These are phyloP conservation scores for Anorthoa munda DNA, from an alignment of 2,888 invertebrate genomes.

Conservation along the genomic window DNA sequence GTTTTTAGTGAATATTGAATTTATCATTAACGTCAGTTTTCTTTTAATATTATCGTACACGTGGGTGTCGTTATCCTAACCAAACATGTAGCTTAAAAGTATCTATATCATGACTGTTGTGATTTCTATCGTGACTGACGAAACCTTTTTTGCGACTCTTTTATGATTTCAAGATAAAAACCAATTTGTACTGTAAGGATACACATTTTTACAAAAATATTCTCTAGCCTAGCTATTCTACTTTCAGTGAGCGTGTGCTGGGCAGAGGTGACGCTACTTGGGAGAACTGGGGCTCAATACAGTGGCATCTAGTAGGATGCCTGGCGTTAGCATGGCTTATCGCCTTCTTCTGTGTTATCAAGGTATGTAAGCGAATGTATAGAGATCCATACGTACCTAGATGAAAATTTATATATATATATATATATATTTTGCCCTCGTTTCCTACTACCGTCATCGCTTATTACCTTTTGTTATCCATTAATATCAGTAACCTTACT, in stretches of 20 bases:
- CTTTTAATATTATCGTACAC: background rate
- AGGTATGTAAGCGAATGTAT: conserved; percentile 69
- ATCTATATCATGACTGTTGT: too few relatives aligned
- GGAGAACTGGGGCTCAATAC: conserved; percentile 94
- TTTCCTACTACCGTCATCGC: background rate
- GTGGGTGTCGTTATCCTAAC: too few relatives aligned
- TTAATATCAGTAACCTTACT: too few relatives aligned
- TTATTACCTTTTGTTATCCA: too few relatives aligned
- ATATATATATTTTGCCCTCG: background rate
- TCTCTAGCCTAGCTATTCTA: conserved; percentile 1
- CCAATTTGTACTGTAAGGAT: background rate
- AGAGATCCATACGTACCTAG: too few relatives aligned
- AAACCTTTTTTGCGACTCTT: background rate
- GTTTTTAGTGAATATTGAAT: background rate
- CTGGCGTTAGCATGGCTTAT: conserved; percentile 95
- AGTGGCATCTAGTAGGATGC: conserved; percentile 96
- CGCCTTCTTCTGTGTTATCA: conserved; percentile 96
- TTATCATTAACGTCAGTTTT: background rate
- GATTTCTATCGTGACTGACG: too few relatives aligned
- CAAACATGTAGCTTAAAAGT: too few relatives aligned
- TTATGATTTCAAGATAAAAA: background rate
- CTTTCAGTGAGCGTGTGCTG: conserved; percentile 93
- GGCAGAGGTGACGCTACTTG: conserved; percentile 93
- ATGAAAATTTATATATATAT: too few relatives aligned
- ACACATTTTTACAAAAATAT: background rate